Percentiles rank a stretch among this genome's conserved stretches.
Conservation (phyloP, 2,888 invertebrate genomes). For the Campoplex capitator region DNA sequence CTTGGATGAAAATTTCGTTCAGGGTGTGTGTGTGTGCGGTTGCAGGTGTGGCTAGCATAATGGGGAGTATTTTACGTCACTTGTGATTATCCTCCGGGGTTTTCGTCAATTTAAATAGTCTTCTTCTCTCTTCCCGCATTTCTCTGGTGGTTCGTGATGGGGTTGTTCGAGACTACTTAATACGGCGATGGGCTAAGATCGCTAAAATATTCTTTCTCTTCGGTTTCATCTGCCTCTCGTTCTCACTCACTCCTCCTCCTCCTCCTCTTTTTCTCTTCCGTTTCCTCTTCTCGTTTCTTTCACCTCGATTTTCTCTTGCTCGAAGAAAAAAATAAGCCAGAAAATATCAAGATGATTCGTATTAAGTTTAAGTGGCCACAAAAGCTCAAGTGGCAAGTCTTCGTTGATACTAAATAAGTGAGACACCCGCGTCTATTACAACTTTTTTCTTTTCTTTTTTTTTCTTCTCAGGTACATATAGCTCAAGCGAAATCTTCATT, state of each 20-base stretch:
- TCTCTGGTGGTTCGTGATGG: constrained; percentile 5
- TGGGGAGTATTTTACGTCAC: constrained; percentile 32
- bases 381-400: constrained; percentile 48
- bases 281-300: constrained; percentile 14
- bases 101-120: constrained; percentile 26
- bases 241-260: background rate
- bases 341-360: constrained; percentile 54
- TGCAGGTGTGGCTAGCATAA: background rate
- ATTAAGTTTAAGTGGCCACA: constrained; percentile 52
- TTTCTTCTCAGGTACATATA: background rate
- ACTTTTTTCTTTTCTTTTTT: background rate
- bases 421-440: constrained; percentile 51
- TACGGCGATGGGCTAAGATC: background rate
- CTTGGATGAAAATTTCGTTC: constrained; percentile 23
- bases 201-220: constrained; percentile 20
- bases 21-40: background rate
- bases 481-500: constrained; percentile 43
- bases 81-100: constrained; percentile 22
- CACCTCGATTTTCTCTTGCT: constrained; percentile 20
- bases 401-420: constrained; percentile 59
- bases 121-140: background rate
- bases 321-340: background rate
- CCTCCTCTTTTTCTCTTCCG: constrained; percentile 8
- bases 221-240: background rate
- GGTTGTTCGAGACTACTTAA: constrained; percentile 24